phyloP scores from a whole-genome alignment of 2,113 vertebrate genomes.

The Synodontis membranacea region DNA sequence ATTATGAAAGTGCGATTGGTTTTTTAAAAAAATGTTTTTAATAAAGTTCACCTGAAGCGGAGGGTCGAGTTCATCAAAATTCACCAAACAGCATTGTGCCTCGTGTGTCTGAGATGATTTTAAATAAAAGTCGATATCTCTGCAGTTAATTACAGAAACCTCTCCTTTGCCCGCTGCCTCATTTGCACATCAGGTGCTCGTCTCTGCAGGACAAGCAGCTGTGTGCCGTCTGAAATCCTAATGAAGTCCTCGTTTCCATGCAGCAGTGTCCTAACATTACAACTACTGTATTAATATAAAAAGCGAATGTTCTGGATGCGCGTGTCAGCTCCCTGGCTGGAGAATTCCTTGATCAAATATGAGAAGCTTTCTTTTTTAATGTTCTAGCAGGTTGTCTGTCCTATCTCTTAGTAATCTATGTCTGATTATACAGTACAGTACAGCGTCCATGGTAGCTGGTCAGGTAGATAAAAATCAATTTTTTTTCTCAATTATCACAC shows the following conservation, averaged over 20 bases:
- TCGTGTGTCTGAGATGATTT: constrained; percentile 30
- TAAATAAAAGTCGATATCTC: constrained; percentile 59
- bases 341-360: constrained; percentile 1
- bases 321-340: neutral
- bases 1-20: constrained; percentile 53
- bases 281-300: neutral
- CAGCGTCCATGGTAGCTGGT: neutral
- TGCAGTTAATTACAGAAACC: constrained; percentile 36
- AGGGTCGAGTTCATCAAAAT: constrained; percentile 46
- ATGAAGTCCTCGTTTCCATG: constrained; percentile 32
- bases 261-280: constrained; percentile 16
- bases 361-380: neutral
- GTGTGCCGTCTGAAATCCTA: constrained; percentile 37
- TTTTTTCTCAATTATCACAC: constrained; percentile 58
- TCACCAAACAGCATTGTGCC: constrained; percentile 35
- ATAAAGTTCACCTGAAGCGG: constrained; percentile 60
- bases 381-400: neutral
- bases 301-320: neutral
- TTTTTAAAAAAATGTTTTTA: no score
- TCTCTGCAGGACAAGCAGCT: constrained; percentile 45
- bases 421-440: neutral
- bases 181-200: constrained; percentile 60
- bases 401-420: neutral
- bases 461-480: neutral
- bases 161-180: constrained; percentile 53